Evolutionary conservation across 2,113 vertebrate genomes (phyloP).

Genomic region (Nesospiza acunhae): DNA sequence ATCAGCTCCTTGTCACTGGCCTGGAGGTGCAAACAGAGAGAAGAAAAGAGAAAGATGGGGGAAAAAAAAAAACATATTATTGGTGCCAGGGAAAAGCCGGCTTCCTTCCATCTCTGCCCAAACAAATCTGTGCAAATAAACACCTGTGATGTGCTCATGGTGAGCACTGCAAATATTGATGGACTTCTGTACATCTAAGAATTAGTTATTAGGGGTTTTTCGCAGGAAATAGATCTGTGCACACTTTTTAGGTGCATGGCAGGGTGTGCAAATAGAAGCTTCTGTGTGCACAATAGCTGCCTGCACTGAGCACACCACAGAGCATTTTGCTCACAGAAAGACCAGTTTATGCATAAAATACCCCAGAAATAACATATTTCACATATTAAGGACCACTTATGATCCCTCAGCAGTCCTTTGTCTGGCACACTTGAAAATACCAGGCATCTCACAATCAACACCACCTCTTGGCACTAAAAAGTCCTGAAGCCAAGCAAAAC

Average conservation of each 20-base stretch:
- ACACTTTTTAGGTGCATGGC: not conserved
- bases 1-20: not conserved
- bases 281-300: not conserved
- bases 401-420: not conserved
- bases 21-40: not conserved
- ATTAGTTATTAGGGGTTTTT: not conserved
- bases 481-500: not conserved
- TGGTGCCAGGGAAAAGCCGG: not conserved
- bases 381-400: not conserved
- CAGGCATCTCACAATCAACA: not conserved
- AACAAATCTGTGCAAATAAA: not conserved
- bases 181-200: not conserved
- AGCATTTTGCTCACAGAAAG: not conserved
- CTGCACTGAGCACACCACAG: fast-evolving
- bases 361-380: not conserved
- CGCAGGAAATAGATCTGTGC: not conserved
- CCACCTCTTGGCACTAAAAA: constrained; percentile 23
- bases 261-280: not conserved
- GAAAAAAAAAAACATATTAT: fast-evolving
- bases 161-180: not conserved
- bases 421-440: constrained; percentile 25
- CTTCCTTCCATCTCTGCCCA: not conserved
- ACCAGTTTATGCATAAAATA: not conserved
- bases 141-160: not conserved
- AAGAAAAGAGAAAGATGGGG: not conserved